Evolutionary conservation across 2,797 vertebrate genomes (phyloP).

Genomic region (Bovichtus diacanthus): DNA sequence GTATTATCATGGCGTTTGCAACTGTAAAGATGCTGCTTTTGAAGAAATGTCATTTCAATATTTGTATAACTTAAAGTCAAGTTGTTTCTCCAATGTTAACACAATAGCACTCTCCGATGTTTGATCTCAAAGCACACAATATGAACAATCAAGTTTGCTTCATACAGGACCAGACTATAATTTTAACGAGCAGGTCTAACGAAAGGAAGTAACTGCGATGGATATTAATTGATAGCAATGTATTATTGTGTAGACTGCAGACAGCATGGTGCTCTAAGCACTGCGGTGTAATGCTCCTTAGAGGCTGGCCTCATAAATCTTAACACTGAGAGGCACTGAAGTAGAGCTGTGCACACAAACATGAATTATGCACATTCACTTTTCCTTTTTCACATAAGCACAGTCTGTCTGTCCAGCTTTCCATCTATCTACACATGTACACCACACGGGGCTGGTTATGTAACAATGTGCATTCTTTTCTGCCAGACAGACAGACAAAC

Average conservation of each 20-base stretch:
- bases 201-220: constrained; percentile 12
- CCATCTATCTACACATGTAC: background rate
- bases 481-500: background rate
- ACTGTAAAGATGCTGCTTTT: background rate
- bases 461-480: background rate
- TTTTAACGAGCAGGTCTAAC: background rate
- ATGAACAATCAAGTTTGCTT: background rate
- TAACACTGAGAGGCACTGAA: constrained; percentile 14
- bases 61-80: background rate
- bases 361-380: constrained; percentile 43
- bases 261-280: constrained; percentile 22
- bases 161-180: background rate
- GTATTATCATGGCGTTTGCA: background rate
- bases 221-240: constrained; percentile 23
- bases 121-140: background rate
- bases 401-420: background rate
- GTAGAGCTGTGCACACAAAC: constrained; percentile 1
- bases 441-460: background rate
- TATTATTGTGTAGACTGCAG: constrained; percentile 8
- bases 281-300: background rate
- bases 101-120: background rate
- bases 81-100: background rate
- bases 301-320: constrained; percentile 39
- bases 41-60: background rate
- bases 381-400: constrained; percentile 9